phyloP scores from a whole-genome alignment of 2,113 vertebrate genomes.

The Cephalopterus ornatus region DNA sequence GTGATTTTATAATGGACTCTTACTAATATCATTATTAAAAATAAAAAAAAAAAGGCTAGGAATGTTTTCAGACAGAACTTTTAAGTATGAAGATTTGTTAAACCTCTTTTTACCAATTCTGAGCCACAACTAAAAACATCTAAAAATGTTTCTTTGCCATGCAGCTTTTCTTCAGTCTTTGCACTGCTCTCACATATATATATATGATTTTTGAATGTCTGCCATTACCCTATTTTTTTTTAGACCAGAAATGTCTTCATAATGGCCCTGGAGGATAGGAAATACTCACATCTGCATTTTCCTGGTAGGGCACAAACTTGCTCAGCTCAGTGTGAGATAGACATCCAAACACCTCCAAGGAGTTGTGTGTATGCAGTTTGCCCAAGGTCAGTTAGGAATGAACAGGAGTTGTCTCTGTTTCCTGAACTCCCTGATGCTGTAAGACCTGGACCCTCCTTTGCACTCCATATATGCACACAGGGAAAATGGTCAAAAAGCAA shows the following conservation, averaged over 20 bases:
- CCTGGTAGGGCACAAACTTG: not conserved
- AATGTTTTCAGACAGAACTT: constrained; percentile 13
- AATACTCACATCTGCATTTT: not conserved
- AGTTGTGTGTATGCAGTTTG: not conserved
- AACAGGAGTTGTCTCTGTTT: not conserved
- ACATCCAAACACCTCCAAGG: not conserved
- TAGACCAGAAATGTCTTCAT: not conserved
- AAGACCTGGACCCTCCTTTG: not conserved
- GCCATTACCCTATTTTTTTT: not conserved
- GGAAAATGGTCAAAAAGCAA: not conserved
- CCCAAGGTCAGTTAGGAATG: not conserved
- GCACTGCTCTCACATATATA: not conserved
- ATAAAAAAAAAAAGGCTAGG: not conserved
- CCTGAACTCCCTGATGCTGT: not conserved
- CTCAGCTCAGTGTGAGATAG: not conserved
- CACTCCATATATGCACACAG: fast-evolving
- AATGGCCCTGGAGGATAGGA: not conserved
- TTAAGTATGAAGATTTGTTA: not conserved
- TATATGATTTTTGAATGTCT: not conserved
- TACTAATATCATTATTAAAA: constrained; percentile 64
- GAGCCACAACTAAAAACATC: not conserved
- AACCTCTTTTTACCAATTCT: constrained; percentile 7
- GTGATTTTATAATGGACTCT: constrained; percentile 73
- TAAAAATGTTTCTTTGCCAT: not conserved
- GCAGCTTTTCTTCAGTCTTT: not conserved